Evolutionary conservation across 2,888 invertebrate species (phyloP).

Genomic region (Folsomia manolachei): DNA sequence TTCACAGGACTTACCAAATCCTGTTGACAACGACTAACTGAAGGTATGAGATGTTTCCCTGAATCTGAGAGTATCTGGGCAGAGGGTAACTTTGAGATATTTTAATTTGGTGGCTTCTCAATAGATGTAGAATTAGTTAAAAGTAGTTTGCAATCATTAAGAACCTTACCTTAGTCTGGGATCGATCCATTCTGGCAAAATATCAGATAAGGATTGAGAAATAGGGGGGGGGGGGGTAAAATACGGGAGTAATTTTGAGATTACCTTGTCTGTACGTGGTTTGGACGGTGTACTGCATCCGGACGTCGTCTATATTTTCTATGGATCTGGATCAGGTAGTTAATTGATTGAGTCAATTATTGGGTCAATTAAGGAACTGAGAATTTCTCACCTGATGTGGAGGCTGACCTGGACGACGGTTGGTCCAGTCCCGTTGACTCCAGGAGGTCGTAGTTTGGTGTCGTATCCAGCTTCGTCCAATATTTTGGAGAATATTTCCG

Average conservation of each 20-base stretch:
- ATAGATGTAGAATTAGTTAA: neutral
- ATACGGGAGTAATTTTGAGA: too few relatives aligned
- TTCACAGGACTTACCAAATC: constrained; percentile 32
- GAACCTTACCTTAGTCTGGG: constrained; percentile 28
- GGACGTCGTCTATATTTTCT: constrained; percentile 40
- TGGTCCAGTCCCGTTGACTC: constrained; percentile 60
- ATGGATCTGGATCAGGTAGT: too few relatives aligned
- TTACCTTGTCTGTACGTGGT: constrained; percentile 43
- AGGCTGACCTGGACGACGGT: constrained; percentile 27
- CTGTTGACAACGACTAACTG: constrained; percentile 19
- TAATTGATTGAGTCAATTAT: too few relatives aligned
- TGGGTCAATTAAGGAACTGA: too few relatives aligned
- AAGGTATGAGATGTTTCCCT: constrained; percentile 31
- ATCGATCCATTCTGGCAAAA: constrained; percentile 46
- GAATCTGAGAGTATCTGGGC: constrained; percentile 23
- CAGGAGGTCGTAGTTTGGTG: constrained; percentile 85
- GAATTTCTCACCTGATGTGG: too few relatives aligned
- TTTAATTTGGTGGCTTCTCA: too few relatives aligned
- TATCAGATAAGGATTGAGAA: too few relatives aligned
- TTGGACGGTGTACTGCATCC: constrained; percentile 43
- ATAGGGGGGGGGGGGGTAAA: too few relatives aligned
- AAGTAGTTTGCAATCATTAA: neutral
- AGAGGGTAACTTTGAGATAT: too few relatives aligned
- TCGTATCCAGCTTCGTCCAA: constrained; percentile 86
- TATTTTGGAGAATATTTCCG: constrained; percentile 87